Evolutionary conservation across 2,113 vertebrate genomes (phyloP).

Genomic region (Corvus moneduloides): DNA sequence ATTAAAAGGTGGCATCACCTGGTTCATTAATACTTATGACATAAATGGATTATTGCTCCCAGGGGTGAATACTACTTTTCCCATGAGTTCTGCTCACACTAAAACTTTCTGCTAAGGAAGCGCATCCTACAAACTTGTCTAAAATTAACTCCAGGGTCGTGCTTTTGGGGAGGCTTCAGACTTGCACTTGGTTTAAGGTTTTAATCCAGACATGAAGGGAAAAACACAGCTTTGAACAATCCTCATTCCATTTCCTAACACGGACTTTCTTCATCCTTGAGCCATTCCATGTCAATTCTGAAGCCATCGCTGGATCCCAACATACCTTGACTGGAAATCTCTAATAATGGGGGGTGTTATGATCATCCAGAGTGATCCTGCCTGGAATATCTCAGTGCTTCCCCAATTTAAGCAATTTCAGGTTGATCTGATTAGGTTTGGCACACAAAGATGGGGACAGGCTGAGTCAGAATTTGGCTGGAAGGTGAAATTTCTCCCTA

Average conservation of each 20-base stretch:
- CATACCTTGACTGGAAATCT: neutral
- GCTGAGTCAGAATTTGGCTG: constrained; percentile 33
- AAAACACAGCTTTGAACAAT: neutral
- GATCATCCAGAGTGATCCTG: neutral
- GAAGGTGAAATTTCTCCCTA: neutral
- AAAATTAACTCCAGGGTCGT: rapidly evolving
- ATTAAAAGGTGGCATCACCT: neutral
- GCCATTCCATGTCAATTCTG: neutral
- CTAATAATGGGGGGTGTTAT: rapidly evolving
- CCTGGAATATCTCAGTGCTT: neutral
- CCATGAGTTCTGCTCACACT: neutral
- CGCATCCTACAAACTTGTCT: rapidly evolving
- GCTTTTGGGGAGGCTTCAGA: neutral
- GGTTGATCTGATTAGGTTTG: neutral
- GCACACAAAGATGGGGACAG: neutral
- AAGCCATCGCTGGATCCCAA: neutral
- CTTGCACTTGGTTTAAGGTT: neutral
- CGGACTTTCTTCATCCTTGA: neutral
- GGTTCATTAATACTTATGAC: neutral
- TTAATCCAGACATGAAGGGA: neutral
- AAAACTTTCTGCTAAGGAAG: neutral
- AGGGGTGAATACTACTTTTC: neutral
- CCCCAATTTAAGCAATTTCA: neutral
- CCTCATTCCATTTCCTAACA: neutral
- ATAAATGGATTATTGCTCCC: neutral